These are phyloP conservation scores for Chionodraco myersi DNA, from an alignment of 2,113 vertebrate species.

Conservation along the genomic window DNA sequence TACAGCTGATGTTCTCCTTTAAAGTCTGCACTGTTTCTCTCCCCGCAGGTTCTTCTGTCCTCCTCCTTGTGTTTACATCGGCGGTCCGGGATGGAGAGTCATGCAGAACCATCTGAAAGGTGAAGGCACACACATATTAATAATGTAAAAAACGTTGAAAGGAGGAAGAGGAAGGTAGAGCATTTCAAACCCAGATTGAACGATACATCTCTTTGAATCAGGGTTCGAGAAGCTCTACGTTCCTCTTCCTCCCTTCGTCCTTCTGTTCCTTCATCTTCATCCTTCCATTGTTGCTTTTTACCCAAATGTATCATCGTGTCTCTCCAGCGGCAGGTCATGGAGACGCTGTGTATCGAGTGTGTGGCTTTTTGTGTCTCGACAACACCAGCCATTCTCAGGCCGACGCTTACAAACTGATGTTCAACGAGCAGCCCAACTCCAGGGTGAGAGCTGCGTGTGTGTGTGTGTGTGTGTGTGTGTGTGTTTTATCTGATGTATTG, in stretches of 20 bases:
- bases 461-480: background rate
- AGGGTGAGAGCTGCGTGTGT: slow-evolving; percentile 79
- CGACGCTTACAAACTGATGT: slow-evolving; percentile 90
- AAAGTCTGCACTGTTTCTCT: background rate
- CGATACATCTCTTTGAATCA: background rate
- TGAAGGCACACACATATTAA: slow-evolving; percentile 50
- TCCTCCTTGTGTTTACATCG: slow-evolving; percentile 94
- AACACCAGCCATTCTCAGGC: slow-evolving; percentile 84
- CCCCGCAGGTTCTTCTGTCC: slow-evolving; percentile 93
- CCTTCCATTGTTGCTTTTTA: background rate
- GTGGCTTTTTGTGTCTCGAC: slow-evolving; percentile 95
- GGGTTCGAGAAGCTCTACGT: background rate
- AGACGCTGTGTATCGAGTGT: slow-evolving; percentile 81
- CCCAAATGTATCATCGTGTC: background rate
- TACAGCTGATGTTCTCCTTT: background rate
- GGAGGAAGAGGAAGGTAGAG: too few species aligned
- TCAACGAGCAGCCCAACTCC: slow-evolving; percentile 88
- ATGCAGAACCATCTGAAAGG: slow-evolving; percentile 89
- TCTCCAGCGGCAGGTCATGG: slow-evolving; percentile 77
- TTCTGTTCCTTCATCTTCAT: background rate
- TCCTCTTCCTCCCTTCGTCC: background rate
- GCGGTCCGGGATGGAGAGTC: slow-evolving; percentile 90
- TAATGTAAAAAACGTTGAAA: too few species aligned
- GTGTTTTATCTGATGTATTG: background rate
- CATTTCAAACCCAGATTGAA: too few species aligned